Conservation (phyloP, 2,797 vertebrate genomes). For the Adrianichthys oophorus region DNA sequence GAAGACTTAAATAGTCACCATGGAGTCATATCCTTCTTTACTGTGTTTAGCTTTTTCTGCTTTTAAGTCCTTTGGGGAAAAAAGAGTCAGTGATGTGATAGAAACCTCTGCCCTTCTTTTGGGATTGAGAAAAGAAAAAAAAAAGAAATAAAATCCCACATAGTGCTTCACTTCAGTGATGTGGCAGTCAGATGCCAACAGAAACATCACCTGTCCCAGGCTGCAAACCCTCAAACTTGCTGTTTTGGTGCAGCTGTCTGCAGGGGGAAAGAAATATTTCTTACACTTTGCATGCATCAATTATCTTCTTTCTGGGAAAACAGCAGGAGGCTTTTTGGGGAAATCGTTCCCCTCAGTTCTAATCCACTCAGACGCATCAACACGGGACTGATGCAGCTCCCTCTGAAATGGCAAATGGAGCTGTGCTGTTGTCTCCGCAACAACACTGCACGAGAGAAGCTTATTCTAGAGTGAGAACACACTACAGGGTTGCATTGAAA, state of each 20-base stretch:
- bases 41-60: constrained; percentile 11
- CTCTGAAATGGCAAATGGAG: constrained; percentile 63
- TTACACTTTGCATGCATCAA: constrained; percentile 64
- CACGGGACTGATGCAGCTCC: constrained; percentile 54
- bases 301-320: constrained; percentile 70
- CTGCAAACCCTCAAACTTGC: constrained; percentile 46
- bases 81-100: constrained; percentile 36
- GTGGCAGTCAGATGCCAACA: constrained; percentile 53
- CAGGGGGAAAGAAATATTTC: constrained; percentile 61
- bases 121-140: neutral
- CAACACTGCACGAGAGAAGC: constrained; percentile 32
- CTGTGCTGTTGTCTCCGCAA: constrained; percentile 47
- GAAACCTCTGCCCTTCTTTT: constrained; percentile 26
- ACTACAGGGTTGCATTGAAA: constrained; percentile 34
- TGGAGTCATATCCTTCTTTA: neutral
- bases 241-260: constrained; percentile 47
- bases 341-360: constrained; percentile 63
- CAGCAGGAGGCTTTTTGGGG: constrained; percentile 57
- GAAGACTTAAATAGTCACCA: neutral
- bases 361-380: constrained; percentile 52
- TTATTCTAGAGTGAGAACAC: constrained; percentile 32
- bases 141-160: constrained; percentile 22
- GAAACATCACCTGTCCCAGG: constrained; percentile 49
- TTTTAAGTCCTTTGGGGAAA: constrained; percentile 39
- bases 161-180: constrained; percentile 50